Conservation (phyloP, 1,140 invertebrate species). For the Aphelenchoides besseyi region DNA sequence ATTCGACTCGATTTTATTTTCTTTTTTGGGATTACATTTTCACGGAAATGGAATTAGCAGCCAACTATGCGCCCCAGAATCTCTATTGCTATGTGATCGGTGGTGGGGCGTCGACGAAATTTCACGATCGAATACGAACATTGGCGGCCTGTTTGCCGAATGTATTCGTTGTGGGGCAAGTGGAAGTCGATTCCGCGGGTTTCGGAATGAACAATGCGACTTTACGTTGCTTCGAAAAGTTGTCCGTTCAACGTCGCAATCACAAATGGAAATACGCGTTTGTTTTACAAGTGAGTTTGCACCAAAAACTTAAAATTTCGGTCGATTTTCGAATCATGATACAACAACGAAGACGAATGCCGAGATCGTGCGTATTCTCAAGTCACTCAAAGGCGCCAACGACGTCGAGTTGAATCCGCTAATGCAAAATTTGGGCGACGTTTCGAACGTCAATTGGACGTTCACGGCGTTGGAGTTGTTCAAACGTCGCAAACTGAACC, state of each 20-base stretch:
- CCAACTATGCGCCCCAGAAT: slow-evolving; percentile 48
- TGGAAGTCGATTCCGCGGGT: slow-evolving; percentile 31
- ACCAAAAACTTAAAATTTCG: background rate
- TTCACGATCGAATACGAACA: slow-evolving; percentile 34
- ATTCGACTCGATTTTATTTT: background rate
- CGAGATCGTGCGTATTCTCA: slow-evolving; percentile 46
- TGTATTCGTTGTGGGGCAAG: slow-evolving; percentile 27
- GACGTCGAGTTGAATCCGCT: slow-evolving; percentile 39
- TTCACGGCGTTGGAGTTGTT: slow-evolving; percentile 12
- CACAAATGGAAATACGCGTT: slow-evolving; percentile 39
- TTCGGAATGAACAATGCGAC: slow-evolving; percentile 30
- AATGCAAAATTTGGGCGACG: background rate
- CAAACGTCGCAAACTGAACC: background rate
- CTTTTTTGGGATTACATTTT: slow-evolving; percentile 44
- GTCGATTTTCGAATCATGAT: slow-evolving; percentile 45
- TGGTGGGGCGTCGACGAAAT: slow-evolving; percentile 22
- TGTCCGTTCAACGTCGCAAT: background rate
- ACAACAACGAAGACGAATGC: slow-evolving; percentile 33
- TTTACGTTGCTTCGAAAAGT: slow-evolving; percentile 33
- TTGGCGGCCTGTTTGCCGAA: slow-evolving; percentile 45
- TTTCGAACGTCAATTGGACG: slow-evolving; percentile 9
- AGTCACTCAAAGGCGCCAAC: slow-evolving; percentile 50
- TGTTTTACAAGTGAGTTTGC: slow-evolving; percentile 24
- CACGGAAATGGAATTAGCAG: slow-evolving; percentile 43
- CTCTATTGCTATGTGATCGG: slow-evolving; percentile 49